phyloP scores from a whole-genome alignment of 2,113 vertebrate species.

The Siphamia tubifer region DNA sequence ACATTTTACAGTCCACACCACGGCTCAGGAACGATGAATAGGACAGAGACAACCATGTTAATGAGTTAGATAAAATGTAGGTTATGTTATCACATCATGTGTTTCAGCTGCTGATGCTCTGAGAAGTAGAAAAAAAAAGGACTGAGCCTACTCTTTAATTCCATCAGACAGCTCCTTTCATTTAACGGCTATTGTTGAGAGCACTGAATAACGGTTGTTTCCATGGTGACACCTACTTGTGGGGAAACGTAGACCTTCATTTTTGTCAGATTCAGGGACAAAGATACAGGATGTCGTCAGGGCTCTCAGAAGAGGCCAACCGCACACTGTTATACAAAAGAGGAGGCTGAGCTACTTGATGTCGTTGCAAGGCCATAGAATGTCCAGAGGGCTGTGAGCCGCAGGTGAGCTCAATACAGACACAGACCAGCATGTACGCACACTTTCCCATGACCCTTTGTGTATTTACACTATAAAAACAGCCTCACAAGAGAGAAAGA shows the following conservation, averaged over 20 bases:
- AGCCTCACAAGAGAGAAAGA: too few species aligned
- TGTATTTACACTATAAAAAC: too few species aligned
- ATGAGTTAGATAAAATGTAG: slow-evolving; percentile 20
- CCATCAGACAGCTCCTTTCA: slow-evolving; percentile 71
- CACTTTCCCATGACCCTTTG: not conserved
- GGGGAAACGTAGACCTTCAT: slow-evolving; percentile 65
- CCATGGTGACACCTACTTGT: slow-evolving; percentile 79
- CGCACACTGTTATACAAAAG: slow-evolving; percentile 14
- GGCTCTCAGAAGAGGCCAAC: slow-evolving; percentile 36
- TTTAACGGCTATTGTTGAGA: slow-evolving; percentile 72
- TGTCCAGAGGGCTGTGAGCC: slow-evolving; percentile 5
- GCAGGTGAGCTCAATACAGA: slow-evolving; percentile 13
- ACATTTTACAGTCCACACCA: not conserved
- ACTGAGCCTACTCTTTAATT: slow-evolving; percentile 63
- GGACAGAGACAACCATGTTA: not conserved
- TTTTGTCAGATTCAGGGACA: slow-evolving; percentile 70
- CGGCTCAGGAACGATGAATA: not conserved
- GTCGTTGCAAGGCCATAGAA: slow-evolving; percentile 14
- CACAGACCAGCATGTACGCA: not conserved
- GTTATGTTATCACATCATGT: slow-evolving; percentile 17
- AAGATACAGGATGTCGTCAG: slow-evolving; percentile 32
- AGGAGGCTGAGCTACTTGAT: slow-evolving; percentile 42
- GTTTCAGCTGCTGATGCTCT: slow-evolving; percentile 13
- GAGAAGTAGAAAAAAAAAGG: slow-evolving; percentile 35
- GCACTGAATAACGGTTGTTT: slow-evolving; percentile 74